These are phyloP conservation scores for Cataglyphis altisquamis DNA, from an alignment of 2,888 invertebrate genomes.

Conservation along the genomic window DNA sequence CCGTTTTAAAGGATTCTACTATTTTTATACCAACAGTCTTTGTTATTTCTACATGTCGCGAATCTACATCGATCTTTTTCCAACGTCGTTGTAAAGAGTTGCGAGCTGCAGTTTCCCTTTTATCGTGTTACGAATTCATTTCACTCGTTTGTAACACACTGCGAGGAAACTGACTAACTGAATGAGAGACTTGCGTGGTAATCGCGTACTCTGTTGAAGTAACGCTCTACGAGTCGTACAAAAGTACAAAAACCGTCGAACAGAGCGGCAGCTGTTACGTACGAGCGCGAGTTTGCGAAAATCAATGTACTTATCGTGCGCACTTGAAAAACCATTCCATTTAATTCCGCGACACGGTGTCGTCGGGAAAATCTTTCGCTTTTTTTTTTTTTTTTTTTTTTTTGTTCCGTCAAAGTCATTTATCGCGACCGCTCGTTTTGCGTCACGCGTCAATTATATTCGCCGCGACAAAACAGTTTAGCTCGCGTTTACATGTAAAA, in stretches of 20 bases:
- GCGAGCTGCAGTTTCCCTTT: conserved; percentile 46
- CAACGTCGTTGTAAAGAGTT: conserved; percentile 20
- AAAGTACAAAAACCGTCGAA: conserved; percentile 20
- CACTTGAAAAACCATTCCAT: conserved; percentile 17
- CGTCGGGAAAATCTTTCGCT: conserved; percentile 3
- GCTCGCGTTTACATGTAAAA: conserved; percentile 14
- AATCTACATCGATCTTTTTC: neutral
- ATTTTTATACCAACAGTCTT: neutral
- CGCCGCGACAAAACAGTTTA: neutral
- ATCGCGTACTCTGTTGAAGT: neutral
- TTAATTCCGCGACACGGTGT: neutral
- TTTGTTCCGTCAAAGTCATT: neutral
- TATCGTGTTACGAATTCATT: conserved; percentile 59
- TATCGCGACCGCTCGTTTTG: neutral
- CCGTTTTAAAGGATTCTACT: neutral
- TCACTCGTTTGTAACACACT: conserved; percentile 58
- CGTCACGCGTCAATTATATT: conserved; percentile 10
- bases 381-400: neutral
- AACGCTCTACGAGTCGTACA: conserved; percentile 19
- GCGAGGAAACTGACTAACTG: conserved; percentile 33
- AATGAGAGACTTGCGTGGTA: conserved; percentile 52
- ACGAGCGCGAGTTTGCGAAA: conserved; percentile 23
- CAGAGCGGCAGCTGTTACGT: neutral
- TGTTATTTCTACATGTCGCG: neutral
- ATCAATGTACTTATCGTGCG: conserved; percentile 25